Evolutionary conservation across 2,113 vertebrate genomes (phyloP), one percentile per base, ranked within the genome.

Genomic region (Scomber japonicus): DNA sequence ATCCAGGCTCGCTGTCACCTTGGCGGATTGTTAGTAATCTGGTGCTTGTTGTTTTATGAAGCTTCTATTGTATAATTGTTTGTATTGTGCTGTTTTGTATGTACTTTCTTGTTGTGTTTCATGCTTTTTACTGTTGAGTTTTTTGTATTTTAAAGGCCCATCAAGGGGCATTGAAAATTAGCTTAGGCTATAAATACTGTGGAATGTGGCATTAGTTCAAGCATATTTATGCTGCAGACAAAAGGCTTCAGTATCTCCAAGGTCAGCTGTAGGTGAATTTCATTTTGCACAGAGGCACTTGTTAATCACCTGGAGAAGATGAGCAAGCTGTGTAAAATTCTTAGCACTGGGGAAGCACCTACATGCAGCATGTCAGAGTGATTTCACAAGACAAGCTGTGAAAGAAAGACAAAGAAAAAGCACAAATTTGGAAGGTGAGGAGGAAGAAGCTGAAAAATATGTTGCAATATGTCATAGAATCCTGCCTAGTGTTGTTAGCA

Each of bases 311-410:
- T 63, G 40, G 31, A 35, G 31, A 35, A 35, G 5, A 35, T 35
- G 24, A 56, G 14, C n/a, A 13, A 1, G 30, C 30, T 35, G 31
- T 56, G 16, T 35, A 40, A 67, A 57, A 59, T 13, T 5, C 11
- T 11, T 12, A 19, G 24, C 6, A 4, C 14, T 61, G 19, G 60
- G 57, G 73, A 66, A 61, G 21, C 44, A 51, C 48, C 10, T 3
- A 54, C 45, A 13, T 2, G 2, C 27, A 63, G 48, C 50, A 59
- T 51, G 21, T 2, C 31, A 11, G 49, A 24, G 40, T 0, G 4
- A 79, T 79, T 64, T 68, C 66, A 71, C 11, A 69, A 64, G 46
- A 1, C 6, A 4, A 9, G 15, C 7, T 12, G 9, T 40, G 35
- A 40, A 40, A 40, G 6, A 40, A 17, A 24, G 11, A 60, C 55